Conservation (phyloP, 2,797 vertebrate species). For the Acomys russatus region DNA sequence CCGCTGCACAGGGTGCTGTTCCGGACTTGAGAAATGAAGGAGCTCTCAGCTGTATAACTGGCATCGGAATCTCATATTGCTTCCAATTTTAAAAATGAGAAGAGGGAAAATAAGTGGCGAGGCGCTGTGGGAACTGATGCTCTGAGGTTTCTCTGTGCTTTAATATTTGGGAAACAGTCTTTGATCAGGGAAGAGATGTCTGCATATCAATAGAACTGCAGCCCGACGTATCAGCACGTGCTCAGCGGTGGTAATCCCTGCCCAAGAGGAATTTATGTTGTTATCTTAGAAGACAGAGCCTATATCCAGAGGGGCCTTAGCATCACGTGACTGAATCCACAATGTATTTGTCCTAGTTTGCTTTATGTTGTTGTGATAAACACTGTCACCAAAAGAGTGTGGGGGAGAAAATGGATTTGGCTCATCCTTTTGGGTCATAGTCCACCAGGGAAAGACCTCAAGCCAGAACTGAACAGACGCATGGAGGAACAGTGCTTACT, state of each 20-base stretch:
- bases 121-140: not conserved
- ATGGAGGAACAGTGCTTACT: not conserved
- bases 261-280: not conserved
- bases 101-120: slow-evolving; percentile 57
- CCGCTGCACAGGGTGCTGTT: slow-evolving; percentile 61
- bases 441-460: not conserved
- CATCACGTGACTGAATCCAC: not conserved
- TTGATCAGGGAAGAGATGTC: slow-evolving; percentile 10
- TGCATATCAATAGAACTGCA: not conserved
- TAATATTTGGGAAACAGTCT: slow-evolving; percentile 14
- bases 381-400: not conserved
- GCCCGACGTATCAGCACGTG: not conserved
- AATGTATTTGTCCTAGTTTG: not conserved
- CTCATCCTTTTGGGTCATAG: not conserved
- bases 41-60: slow-evolving; percentile 71
- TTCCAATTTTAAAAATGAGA: slow-evolving; percentile 62
- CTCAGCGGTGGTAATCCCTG: not conserved
- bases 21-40: slow-evolving; percentile 60
- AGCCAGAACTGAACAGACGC: not conserved
- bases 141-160: slow-evolving; percentile 47
- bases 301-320: slow-evolving; percentile 11
- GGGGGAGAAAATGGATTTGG: not conserved
- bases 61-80: slow-evolving; percentile 67
- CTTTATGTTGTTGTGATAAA: not conserved
- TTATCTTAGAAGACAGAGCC: slow-evolving; percentile 1